Evolutionary conservation across 2,888 invertebrate genomes (phyloP).

Genomic region (Aradus depressus): DNA sequence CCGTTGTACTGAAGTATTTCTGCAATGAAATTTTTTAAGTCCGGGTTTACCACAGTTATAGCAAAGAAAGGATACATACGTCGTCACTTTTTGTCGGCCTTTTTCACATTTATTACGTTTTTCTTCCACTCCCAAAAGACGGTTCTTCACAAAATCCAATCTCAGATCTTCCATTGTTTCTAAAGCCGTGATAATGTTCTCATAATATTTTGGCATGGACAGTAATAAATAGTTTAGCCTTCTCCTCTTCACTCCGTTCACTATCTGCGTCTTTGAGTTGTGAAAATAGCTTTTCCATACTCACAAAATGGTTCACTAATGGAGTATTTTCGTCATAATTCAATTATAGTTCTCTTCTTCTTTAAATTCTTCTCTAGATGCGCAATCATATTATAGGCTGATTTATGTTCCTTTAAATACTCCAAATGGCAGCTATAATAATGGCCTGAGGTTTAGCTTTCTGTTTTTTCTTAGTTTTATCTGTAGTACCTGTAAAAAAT

Average conservation of each 20-base stretch:
- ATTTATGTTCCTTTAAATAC: slow-evolving; percentile 4
- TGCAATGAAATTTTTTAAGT: slow-evolving; percentile 5
- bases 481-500: too few relatives aligned
- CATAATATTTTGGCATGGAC: slow-evolving; percentile 3
- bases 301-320: slow-evolving; percentile 6
- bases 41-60: background rate
- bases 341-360: background rate
- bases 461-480: slow-evolving; percentile 1
- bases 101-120: background rate
- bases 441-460: slow-evolving; percentile 6
- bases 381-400: slow-evolving; percentile 4
- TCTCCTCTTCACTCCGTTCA: slow-evolving; percentile 2
- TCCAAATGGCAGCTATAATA: slow-evolving; percentile 5
- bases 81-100: background rate
- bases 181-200: slow-evolving; percentile 6
- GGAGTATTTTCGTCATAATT: slow-evolving; percentile 3
- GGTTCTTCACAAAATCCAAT: slow-evolving; percentile 2
- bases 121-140: slow-evolving; percentile 2
- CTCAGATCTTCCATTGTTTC: slow-evolving; percentile 2
- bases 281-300: slow-evolving; percentile 8
- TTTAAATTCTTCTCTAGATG: slow-evolving; percentile 1
- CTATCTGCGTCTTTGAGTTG: slow-evolving; percentile 8
- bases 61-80: background rate
- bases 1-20: too few relatives aligned
- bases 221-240: slow-evolving; percentile 6